These are phyloP conservation scores for Cryptus armator DNA, from an alignment of 2,888 invertebrate genomes.

Conservation along the genomic window DNA sequence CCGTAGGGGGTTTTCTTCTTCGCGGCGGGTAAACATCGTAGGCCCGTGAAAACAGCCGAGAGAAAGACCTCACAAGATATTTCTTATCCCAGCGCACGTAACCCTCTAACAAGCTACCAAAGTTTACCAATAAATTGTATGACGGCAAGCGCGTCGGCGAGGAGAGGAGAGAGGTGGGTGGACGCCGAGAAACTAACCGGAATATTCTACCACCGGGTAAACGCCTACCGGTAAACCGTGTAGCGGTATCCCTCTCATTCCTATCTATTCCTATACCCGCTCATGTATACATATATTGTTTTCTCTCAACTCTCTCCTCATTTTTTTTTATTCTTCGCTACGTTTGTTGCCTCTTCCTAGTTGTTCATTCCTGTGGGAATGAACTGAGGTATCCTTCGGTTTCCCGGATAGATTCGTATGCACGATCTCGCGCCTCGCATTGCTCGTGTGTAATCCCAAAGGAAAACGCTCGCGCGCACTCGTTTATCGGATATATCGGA, in stretches of 20 bases:
- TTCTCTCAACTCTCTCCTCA: neutral
- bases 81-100: constrained; percentile 85
- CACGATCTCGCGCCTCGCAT: constrained; percentile 43
- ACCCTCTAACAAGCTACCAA: constrained; percentile 84
- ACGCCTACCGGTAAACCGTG: constrained; percentile 26
- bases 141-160: constrained; percentile 77
- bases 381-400: neutral
- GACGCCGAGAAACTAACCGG: constrained; percentile 72
- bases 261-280: neutral
- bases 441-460: constrained; percentile 29
- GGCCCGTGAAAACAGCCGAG: constrained; percentile 17
- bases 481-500: neutral
- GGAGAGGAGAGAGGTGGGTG: constrained; percentile 59
- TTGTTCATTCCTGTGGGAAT: constrained; percentile 10
- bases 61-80: constrained; percentile 74
- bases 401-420: constrained; percentile 11
- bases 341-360: neutral
- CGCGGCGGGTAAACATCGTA: neutral
- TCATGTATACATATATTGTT: neutral
- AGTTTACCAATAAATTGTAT: constrained; percentile 85
- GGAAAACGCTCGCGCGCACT: constrained; percentile 3
- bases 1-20: constrained; percentile 19
- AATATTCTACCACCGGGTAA: constrained; percentile 76
- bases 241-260: neutral
- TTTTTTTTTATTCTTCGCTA: constrained; percentile 28